Percentiles rank a stretch among this genome's conserved stretches.
phyloP scores from a whole-genome alignment of 2,113 vertebrate species.

The Vireo altiloquus region DNA sequence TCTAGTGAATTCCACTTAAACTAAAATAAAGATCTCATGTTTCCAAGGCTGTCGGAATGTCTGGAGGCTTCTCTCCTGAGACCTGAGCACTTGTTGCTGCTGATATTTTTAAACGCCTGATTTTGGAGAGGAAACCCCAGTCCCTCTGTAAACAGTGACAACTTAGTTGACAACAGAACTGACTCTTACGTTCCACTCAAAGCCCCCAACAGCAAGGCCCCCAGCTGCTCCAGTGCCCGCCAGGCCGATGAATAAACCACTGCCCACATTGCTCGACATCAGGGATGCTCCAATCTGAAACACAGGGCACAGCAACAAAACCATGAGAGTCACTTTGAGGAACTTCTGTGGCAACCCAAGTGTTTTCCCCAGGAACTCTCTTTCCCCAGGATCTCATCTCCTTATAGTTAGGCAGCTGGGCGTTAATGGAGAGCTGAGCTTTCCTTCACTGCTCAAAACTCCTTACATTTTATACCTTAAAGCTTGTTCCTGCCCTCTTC shows the following conservation, averaged over 20 bases:
- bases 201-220: conserved; percentile 90
- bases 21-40: background rate
- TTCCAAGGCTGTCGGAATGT: background rate
- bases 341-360: background rate
- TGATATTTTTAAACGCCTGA: background rate
- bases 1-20: background rate
- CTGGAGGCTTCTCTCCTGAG: background rate
- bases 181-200: conserved; percentile 90
- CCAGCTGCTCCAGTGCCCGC: conserved; percentile 92
- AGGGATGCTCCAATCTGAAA: conserved; percentile 92
- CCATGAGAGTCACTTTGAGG: background rate
- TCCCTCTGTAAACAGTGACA: background rate
- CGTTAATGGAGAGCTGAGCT: accelerated
- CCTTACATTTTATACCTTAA: background rate
- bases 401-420: background rate
- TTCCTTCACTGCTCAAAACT: background rate
- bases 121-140: background rate
- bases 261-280: conserved; percentile 97
- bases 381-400: background rate
- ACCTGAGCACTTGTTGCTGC: background rate
- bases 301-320: background rate
- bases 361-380: background rate
- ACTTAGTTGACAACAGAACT: background rate
- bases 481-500: background rate
- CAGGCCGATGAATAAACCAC: conserved; percentile 89